Percentiles rank a stretch among this genome's conserved stretches.
Evolutionary conservation across 2,888 invertebrate species (phyloP).

Genomic region (Parnassius apollo): DNA sequence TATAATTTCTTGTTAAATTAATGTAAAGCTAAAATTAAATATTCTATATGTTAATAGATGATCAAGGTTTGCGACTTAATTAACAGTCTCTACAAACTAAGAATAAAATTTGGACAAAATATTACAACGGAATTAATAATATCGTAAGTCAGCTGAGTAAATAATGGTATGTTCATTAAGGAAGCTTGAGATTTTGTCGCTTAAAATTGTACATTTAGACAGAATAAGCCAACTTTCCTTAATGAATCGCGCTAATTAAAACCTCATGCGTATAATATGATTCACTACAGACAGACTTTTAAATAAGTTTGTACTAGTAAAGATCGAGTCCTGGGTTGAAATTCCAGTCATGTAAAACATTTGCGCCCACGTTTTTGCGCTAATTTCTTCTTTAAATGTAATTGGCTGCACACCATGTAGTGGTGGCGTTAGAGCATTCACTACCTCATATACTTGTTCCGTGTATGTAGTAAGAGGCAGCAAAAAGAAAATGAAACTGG

Average conservation of each 20-base stretch:
- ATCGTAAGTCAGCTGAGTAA: constrained; percentile 9
- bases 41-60: no score
- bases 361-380: no score
- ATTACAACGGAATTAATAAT: constrained; percentile 15
- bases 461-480: no score
- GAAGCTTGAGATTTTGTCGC: constrained; percentile 11
- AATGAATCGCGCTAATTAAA: constrained; percentile 8
- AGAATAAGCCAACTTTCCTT: neutral
- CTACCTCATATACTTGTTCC: no score
- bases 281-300: neutral
- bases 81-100: neutral
- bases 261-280: constrained; percentile 10
- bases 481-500: no score
- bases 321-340: no score
- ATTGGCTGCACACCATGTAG: no score
- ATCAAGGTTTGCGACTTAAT: neutral
- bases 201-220: constrained; percentile 13
- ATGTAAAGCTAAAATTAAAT: no score
- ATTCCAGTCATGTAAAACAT: no score
- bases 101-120: constrained; percentile 3
- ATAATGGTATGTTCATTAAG: constrained; percentile 19
- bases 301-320: neutral
- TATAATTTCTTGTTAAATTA: no score
- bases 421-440: no score
- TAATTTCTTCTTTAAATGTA: no score